Evolutionary conservation across 1,140 invertebrate genomes (phyloP).

Genomic region (Drosophila parvula): DNA sequence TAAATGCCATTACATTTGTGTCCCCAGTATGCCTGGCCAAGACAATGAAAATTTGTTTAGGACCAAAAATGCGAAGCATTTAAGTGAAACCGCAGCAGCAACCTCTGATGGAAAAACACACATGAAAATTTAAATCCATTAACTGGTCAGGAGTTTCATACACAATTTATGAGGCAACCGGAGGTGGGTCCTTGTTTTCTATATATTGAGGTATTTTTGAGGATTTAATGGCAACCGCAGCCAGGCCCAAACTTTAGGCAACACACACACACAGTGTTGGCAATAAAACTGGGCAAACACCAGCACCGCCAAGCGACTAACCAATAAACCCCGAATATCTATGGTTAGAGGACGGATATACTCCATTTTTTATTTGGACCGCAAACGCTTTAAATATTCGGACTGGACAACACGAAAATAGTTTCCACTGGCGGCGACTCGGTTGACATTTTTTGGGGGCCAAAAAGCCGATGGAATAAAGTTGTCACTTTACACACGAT

Average conservation of each 20-base stretch:
- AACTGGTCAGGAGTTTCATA: constrained; percentile 53
- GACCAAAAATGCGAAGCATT: constrained; percentile 29
- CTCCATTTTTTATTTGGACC: constrained; percentile 38
- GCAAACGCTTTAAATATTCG: constrained; percentile 58
- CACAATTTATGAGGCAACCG: constrained; percentile 52
- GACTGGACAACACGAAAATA: constrained; percentile 42
- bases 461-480: constrained; percentile 38
- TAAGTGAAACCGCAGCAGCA: constrained; percentile 35
- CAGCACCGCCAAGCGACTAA: constrained; percentile 27
- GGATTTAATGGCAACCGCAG: constrained; percentile 57
- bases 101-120: constrained; percentile 46
- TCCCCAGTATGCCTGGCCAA: no score
- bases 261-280: constrained; percentile 40
- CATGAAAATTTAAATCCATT: constrained; percentile 56
- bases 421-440: background rate
- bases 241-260: constrained; percentile 42
- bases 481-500: constrained; percentile 61
- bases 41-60: constrained; percentile 28
- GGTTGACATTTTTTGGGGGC: constrained; percentile 34
- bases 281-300: constrained; percentile 37
- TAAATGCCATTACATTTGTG: constrained; percentile 32
- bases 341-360: constrained; percentile 23
- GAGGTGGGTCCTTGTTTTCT: constrained; percentile 23
- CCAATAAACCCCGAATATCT: constrained; percentile 58
- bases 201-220: constrained; percentile 51